Evolutionary conservation across 37 sponge, comb jelly and placozoan genomes (phyloP), one percentile per base, ranked within the genome.

Genomic region (Dysidea cf. avara): DNA sequence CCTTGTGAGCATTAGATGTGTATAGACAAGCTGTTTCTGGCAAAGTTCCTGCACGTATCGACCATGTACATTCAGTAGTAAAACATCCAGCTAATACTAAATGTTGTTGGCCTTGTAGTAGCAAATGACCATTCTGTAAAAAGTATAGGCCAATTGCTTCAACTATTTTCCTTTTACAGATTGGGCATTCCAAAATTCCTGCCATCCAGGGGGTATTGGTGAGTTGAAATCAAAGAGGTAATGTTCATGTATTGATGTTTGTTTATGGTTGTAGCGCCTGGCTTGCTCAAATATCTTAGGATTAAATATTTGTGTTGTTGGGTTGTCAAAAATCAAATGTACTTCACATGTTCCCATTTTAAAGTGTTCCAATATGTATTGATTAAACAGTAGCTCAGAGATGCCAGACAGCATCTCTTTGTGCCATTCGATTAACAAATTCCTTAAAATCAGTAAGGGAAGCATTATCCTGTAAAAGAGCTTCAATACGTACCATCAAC

Each of bases 241-340:
- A 50, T 69, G 54, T 4, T 69, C 29, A 11, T 69, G 71, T 3
- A 24, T 7, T 5, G 13, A 24, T 7, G 7, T n/a, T 14, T 25
- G 16, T 18, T 4, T 30, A 16, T 61, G 2, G 18, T 14, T 4
- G 3, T 69, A 53, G 12, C 71, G 5, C 3, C 71, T 2, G 1
- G 1, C 26, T n/a, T 50, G 71, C 29, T 69, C 54, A 29, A 50
- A 50, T 2, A 3, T 1, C 26, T 69, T 69, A 5, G 53, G 71
- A 22, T 50, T 69, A 69, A 69, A 69, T 14, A 1, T 2, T 2
- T 29, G 62, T 4, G 26, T 69, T 32, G 33, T 52, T n/a, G 53
- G 54, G 1, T 2, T 69, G 26, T 72, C 59, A 34, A 72, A 72
- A 1, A 72, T 5, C 1, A 72, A 14, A 14, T 72, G 73, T 1